Base-by-base conservation (phyloP, 1,140 invertebrate species). In the Scaptomyza montana region DNA sequence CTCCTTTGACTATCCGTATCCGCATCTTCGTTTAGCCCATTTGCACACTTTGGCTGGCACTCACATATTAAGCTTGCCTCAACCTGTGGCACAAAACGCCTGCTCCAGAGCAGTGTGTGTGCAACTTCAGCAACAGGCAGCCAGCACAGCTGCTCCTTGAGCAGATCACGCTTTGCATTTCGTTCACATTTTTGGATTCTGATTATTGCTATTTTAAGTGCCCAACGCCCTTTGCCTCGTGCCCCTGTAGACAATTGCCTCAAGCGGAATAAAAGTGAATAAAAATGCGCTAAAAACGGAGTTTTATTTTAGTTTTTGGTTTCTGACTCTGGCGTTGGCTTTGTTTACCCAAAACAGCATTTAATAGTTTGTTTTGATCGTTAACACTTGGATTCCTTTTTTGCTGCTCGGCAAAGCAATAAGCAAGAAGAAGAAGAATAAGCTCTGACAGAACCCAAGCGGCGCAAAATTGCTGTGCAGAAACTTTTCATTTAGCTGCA, bases 171-270 rank as follows among this genome's bases (percentile, higher is more conserved):
- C 82, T 87, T 66, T 79, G 80, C 75, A 82, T 84, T 82, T 84
- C 80, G 80, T 82, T 85, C 81, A 78, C 81, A 87, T 87, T 87
- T 86, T 87, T 54, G 66, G 60, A 47, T 78, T 61, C 75, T 74
- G 70, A 75, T 86, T 87, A 86, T 87, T 78, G 81, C 63, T 75
- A 87, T 75, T 86, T 82, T 81, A 75, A 69, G 74, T 66, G 81
- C 62, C 69, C 68, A 5, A 33, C 60, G 62, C 57, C 50, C 21
- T 36, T 55, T 61, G 62, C 61, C 33, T 13, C 41, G 54, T 61
- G 59, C 61, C 33, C 41, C 25, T 16, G 16, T 49, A 56, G 43
- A 61, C 47, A 60, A 28, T 53, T 53, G 47, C 55, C 39, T 54
- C 81, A 85, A 85, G 78, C 68, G 70, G 72, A 75, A 75, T 81